Conservation (phyloP, 2,888 invertebrate genomes). For the Thecocarcelia acutangulata region DNA sequence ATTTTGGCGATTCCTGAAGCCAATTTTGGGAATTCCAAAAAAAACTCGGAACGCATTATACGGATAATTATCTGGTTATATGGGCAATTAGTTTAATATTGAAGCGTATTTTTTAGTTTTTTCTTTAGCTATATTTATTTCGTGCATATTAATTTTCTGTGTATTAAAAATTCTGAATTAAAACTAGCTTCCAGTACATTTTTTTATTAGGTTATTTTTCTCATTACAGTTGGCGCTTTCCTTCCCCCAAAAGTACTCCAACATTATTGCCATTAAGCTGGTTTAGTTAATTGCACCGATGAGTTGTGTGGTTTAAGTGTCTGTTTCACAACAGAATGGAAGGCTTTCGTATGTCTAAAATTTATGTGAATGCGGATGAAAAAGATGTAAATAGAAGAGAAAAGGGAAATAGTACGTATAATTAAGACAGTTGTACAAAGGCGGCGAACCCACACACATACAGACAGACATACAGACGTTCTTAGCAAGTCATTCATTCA, state of each 20-base stretch:
- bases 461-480: background rate
- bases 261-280: constrained; percentile 56
- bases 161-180: no score
- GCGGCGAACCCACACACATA: background rate
- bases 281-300: constrained; percentile 65
- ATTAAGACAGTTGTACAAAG: constrained; percentile 26
- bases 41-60: no score
- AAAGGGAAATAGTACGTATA: constrained; percentile 25
- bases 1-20: no score
- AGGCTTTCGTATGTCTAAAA: constrained; percentile 25
- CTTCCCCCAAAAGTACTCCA: constrained; percentile 19
- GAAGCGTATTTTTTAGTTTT: no score
- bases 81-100: no score
- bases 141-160: no score
- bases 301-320: constrained; percentile 60
- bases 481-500: background rate
- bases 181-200: no score
- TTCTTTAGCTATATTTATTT: no score
- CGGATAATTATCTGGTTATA: no score
- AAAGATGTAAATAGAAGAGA: constrained; percentile 23
- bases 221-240: background rate
- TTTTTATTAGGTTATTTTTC: no score
- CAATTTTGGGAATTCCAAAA: no score
- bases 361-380: constrained; percentile 22
- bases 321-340: constrained; percentile 34